Conservation (phyloP, 2,113 vertebrate genomes). For the Motacilla alba region DNA sequence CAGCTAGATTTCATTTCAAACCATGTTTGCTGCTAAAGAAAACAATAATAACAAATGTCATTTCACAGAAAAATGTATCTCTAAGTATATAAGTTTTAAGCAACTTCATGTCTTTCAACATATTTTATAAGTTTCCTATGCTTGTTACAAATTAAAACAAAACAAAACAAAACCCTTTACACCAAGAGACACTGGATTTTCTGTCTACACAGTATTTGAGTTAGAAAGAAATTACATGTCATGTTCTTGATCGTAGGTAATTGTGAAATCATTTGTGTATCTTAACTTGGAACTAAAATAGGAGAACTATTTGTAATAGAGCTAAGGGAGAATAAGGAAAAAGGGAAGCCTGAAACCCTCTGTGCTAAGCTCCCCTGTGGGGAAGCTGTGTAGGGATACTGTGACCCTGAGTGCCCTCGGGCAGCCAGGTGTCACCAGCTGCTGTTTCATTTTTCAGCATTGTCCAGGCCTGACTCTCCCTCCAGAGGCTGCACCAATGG, state of each 20-base stretch:
- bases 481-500: accelerated
- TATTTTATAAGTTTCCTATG: neutral
- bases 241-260: neutral
- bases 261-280: neutral
- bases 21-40: neutral
- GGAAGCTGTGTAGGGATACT: too few species aligned
- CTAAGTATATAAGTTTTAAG: neutral
- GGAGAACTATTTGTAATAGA: neutral
- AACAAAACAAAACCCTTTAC: neutral
- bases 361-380: neutral
- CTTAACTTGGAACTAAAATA: neutral
- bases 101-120: neutral
- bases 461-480: neutral
- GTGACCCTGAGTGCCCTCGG: neutral
- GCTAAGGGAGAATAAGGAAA: neutral
- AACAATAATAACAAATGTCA: neutral
- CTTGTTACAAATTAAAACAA: neutral
- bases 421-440: neutral
- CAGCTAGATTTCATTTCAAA: neutral
- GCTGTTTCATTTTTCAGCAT: neutral
- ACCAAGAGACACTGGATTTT: neutral
- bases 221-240: neutral
- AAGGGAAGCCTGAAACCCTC: neutral
- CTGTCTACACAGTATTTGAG: neutral
- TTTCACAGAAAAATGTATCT: neutral